Conservation (phyloP, 2,797 vertebrate species). For the Pempheris klunzingeri region DNA sequence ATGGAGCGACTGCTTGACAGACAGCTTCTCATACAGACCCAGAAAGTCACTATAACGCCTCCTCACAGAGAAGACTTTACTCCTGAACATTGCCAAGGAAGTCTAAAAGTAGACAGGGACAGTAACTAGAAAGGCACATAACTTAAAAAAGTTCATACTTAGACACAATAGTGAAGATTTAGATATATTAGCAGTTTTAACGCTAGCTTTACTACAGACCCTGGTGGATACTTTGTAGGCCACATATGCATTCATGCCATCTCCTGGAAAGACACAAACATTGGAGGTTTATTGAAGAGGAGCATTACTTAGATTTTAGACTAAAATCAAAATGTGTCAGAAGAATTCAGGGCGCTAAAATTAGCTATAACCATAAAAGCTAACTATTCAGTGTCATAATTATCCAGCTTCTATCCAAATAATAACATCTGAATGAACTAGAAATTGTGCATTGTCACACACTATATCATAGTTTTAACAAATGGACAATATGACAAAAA, state of each 20-base stretch:
- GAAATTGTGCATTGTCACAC: too few species aligned
- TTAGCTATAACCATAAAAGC: not conserved
- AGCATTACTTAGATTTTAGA: not conserved
- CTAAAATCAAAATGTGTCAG: not conserved
- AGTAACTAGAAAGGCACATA: not conserved
- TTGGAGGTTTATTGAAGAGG: not conserved
- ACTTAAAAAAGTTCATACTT: not conserved
- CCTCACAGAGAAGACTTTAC: constrained; percentile 91
- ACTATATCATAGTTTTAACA: not conserved
- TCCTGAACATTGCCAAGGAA: constrained; percentile 92
- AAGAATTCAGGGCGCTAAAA: not conserved
- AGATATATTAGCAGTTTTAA: not conserved
- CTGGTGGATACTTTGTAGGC: constrained; percentile 97
- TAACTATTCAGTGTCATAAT: too few species aligned
- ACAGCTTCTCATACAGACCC: constrained; percentile 96
- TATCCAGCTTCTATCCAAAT: not conserved
- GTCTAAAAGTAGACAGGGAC: constrained; percentile 82
- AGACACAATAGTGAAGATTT: not conserved
- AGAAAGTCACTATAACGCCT: constrained; percentile 98
- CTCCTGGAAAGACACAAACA: constrained; percentile 84
- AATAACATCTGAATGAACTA: not conserved
- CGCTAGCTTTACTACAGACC: constrained; percentile 82
- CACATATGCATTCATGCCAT: constrained; percentile 97
- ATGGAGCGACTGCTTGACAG: constrained; percentile 92
- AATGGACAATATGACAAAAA: not conserved